phyloP scores from a whole-genome alignment of 2,888 invertebrate species.

The Euclidia mi region DNA sequence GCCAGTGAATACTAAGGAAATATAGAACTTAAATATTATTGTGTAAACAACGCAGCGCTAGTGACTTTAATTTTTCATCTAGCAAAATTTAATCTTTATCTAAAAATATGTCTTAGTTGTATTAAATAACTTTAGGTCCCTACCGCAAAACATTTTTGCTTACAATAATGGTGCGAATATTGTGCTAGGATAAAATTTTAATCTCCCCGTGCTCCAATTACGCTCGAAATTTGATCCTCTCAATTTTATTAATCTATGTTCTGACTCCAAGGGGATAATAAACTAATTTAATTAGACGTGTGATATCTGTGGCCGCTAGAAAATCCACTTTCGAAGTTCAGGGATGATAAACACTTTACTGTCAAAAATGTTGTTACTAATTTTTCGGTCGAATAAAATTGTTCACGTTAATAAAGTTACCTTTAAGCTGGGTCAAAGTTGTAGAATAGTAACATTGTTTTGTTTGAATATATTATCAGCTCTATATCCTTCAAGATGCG shows the following conservation, averaged over 20 bases:
- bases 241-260: constrained; percentile 37
- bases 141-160: neutral
- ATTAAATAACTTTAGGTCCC: too few species aligned
- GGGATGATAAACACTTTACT: constrained; percentile 9
- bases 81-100: too few species aligned
- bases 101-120: too few species aligned
- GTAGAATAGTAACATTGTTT: too few species aligned
- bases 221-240: constrained; percentile 16
- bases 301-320: constrained; percentile 4
- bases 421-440: too few species aligned
- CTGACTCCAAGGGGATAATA: constrained; percentile 14
- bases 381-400: neutral
- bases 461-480: too few species aligned
- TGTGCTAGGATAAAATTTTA: neutral
- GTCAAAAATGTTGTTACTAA: neutral
- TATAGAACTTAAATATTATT: too few species aligned
- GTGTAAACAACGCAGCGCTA: too few species aligned
- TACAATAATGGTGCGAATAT: constrained; percentile 1
- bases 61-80: too few species aligned
- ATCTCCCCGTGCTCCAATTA: constrained; percentile 1
- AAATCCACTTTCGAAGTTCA: constrained; percentile 4
- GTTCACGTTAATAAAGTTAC: neutral
- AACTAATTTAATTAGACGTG: constrained; percentile 29
- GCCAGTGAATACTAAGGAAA: too few species aligned
- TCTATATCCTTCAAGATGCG: too few species aligned